Evolutionary conservation across 2,797 vertebrate genomes (phyloP), one percentile per base, ranked within the genome.

Genomic region (Parotocinclus haroldoi): DNA sequence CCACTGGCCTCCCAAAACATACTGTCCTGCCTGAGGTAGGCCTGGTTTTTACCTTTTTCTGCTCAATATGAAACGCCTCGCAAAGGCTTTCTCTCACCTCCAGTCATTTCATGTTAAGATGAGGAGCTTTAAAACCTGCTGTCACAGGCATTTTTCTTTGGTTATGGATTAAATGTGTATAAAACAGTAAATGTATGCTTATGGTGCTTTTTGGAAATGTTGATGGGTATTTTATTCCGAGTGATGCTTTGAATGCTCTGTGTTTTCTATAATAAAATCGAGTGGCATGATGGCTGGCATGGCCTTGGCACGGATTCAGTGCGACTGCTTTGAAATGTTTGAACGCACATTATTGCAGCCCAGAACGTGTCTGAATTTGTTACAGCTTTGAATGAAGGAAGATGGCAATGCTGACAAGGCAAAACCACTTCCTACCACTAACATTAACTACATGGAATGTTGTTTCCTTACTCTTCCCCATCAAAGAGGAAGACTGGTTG

Each of bases 161-260:
- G 38, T 7, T 19, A 3, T 52, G 40, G 38, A 37, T 63, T 39
- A 38, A 63, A 8, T 63, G 65, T 58, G 49, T 71, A 27, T 63
- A 70, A 51, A 60, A 49, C 60, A 69, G 55, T 57, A 60, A 62
- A 73, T 66, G 61, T 74, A 65, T 66, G 62, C 51, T 76, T 59
- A 40, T 67, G 72, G 78, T 71, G 71, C 67, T 27, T 39, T 76
- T 58, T 69, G 40, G 40, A 7, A 16, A 14, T 1, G 45, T 48
- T 48, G 45, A 13, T 48, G 45, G 45, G n/a, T 48, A 13, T 48
- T 48, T 48, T 48, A 49, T 75, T 71, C 16, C 17, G 58, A 71
- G 68, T 75, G 12, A 73, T 78, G 73, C 63, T 80, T 61, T 77
- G 78, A 81, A 77, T 79, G 69, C 78, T 17, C 76, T 73, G 58